Percentiles rank a stretch among this genome's conserved stretches.
phyloP scores from a whole-genome alignment of 2,888 invertebrate species.

The Acleris holmiana region DNA sequence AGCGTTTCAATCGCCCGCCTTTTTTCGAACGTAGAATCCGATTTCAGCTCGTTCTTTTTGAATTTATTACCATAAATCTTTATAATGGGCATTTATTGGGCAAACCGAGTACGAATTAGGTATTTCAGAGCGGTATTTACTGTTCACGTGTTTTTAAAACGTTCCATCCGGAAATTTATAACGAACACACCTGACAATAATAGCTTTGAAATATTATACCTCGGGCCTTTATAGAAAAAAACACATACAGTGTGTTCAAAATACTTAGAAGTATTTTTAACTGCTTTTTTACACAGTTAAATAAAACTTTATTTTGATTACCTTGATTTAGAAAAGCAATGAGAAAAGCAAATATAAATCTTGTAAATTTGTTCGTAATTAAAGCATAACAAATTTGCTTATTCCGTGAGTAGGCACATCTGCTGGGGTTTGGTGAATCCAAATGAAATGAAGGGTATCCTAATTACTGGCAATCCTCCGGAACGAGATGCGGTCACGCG shows the following conservation, averaged over 20 bases:
- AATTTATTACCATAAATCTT: slow-evolving; percentile 29
- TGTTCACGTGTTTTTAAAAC: slow-evolving; percentile 34
- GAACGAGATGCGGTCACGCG: slow-evolving; percentile 39
- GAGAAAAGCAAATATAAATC: neutral
- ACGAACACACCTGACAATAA: slow-evolving; percentile 32
- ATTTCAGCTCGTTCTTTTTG: slow-evolving; percentile 19
- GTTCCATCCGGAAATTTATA: slow-evolving; percentile 20
- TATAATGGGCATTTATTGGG: slow-evolving; percentile 35
- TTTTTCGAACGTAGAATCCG: slow-evolving; percentile 17
- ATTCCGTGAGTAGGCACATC: slow-evolving; percentile 38
- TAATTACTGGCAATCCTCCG: slow-evolving; percentile 38
- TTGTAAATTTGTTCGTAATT: neutral
- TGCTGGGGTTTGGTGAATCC: slow-evolving; percentile 38
- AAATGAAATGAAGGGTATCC: slow-evolving; percentile 41
- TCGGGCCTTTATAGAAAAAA: slow-evolving; percentile 4
- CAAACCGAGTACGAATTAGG: slow-evolving; percentile 25
- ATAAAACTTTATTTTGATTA: no score
- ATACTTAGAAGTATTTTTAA: no score
- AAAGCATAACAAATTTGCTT: slow-evolving; percentile 36
- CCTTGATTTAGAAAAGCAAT: no score
- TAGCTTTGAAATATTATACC: slow-evolving; percentile 22
- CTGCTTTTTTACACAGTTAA: no score
- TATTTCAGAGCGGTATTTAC: slow-evolving; percentile 12
- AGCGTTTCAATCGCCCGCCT: slow-evolving; percentile 5
- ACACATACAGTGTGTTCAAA: neutral